A percentile compares a stretch with the other conserved stretches of the same genome.
phyloP scores from a whole-genome alignment of 2,797 vertebrate species.

The Notoglanidium macrostoma region DNA sequence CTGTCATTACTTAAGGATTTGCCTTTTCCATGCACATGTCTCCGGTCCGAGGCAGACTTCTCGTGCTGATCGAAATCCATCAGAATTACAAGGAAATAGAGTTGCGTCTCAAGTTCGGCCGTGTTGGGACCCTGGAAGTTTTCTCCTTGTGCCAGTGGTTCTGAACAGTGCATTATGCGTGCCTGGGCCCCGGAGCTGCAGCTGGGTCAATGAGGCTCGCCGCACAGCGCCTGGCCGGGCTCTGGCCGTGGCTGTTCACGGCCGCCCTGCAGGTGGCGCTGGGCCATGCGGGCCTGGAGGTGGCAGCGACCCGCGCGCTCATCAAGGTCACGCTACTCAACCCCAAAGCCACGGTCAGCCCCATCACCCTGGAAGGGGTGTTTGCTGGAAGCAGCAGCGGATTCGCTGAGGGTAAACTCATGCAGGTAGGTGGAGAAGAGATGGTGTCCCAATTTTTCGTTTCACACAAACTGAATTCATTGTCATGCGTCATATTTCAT shows the following conservation, averaged over 20 bases:
- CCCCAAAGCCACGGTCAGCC: constrained; percentile 80
- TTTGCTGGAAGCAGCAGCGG: constrained; percentile 88
- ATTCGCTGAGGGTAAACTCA: constrained; percentile 89
- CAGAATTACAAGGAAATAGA: background rate
- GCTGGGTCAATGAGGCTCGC: constrained; percentile 93
- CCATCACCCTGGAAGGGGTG: constrained; percentile 86
- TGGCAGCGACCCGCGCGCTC: constrained; percentile 82
- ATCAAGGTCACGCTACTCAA: constrained; percentile 90
- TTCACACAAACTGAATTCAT: background rate
- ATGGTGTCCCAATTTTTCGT: too few species aligned
- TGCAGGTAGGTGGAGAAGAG: constrained; percentile 82
- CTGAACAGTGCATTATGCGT: constrained; percentile 83
- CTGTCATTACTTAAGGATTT: constrained; percentile 1
- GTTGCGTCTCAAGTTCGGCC: background rate
- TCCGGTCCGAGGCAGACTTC: constrained; percentile 6
- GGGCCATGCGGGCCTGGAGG: constrained; percentile 80
- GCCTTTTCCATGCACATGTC: constrained; percentile 12
- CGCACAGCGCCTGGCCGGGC: constrained; percentile 89
- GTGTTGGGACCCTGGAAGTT: constrained; percentile 12
- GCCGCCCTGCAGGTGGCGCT: constrained; percentile 88
- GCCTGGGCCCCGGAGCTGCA: constrained; percentile 86
- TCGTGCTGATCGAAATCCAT: background rate
- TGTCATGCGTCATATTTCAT: constrained; percentile 8
- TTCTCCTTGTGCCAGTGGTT: background rate
- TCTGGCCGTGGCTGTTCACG: constrained; percentile 93